A percentile compares a stretch with the other conserved stretches of the same genome.
phyloP scores from a whole-genome alignment of 2,888 invertebrate species.

The Pharmacophagus antenor region DNA sequence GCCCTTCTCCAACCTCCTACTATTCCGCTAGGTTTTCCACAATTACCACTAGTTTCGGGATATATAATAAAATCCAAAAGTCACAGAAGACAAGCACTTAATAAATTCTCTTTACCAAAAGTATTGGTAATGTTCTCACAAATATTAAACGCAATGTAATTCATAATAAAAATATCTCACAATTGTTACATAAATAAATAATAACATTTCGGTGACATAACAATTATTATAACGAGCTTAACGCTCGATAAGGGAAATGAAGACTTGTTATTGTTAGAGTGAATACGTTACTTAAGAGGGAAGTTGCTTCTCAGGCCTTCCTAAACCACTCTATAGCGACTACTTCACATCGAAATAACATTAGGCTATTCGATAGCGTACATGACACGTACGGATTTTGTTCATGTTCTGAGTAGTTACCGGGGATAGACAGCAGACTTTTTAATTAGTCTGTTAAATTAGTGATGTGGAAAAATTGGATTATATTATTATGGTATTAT shows the following conservation, averaged over 20 bases:
- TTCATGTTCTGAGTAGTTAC: not conserved
- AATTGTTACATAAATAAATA: not conserved
- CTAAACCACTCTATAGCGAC: slow-evolving; percentile 2
- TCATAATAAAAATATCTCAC: not conserved
- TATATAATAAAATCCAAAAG: not conserved
- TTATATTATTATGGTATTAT: too few species aligned
- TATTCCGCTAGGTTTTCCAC: slow-evolving; percentile 29
- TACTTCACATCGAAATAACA: slow-evolving; percentile 1
- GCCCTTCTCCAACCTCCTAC: slow-evolving; percentile 34
- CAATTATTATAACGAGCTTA: not conserved
- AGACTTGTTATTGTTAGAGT: slow-evolving; percentile 1
- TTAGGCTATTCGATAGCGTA: slow-evolving; percentile 6
- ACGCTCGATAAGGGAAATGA: not conserved
- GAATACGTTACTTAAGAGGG: slow-evolving; percentile 11
- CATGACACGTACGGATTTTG: slow-evolving; percentile 14
- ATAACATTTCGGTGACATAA: not conserved
- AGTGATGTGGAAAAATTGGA: too few species aligned
- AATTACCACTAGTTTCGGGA: not conserved
- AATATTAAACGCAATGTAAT: too few species aligned
- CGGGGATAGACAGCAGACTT: too few species aligned
- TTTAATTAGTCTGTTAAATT: too few species aligned
- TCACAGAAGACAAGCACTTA: too few species aligned
- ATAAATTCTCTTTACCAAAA: too few species aligned
- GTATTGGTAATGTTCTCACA: too few species aligned
- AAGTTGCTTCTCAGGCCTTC: slow-evolving; percentile 13